Base-by-base conservation (phyloP, 1,140 invertebrate species). In the Macrocentrus cingulum region DNA sequence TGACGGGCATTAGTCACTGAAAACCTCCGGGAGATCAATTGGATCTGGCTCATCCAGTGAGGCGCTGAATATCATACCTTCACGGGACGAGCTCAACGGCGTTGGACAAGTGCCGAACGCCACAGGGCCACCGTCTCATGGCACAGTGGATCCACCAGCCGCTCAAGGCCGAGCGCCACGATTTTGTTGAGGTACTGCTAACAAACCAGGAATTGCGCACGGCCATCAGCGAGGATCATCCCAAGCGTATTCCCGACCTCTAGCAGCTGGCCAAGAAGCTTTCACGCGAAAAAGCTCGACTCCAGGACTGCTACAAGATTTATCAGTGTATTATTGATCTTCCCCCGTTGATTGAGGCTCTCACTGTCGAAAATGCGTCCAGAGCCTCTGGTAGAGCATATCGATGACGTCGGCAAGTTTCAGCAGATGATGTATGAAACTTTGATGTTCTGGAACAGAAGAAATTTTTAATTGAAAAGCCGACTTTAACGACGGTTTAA, bases 91-190 rank as follows among this genome's bases (percentile, higher is more conserved):
- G 5, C 32, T 22, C 29, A 59, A 62, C n/a, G 15, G 15, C 13
- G 42, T 77, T 98, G 2, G 93, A 98, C 75, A 85, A 87, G 69
- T 97, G 95, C 75, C 83, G 89, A 41, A 97, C 95, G 0, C 77
- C 88, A 13, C 92, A 93, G 64, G 94, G 95, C 1, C 81, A 74
- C 68, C 84, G 88, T 19, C 79, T 98, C 1, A 79, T 98, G 60
- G 84, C 87, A 3, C 89, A 95, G 72, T 98, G 95, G 95, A 81
- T 98, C 1, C 90, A 93, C 65, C 94, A 97, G 69, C 95, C 95
- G 0, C 80, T 97, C 11, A 85, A 88, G 39, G 93, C 96, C 64
- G 94, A 98, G 74, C 81, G 97, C 8, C 85, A 95, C 41, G 91
- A 98, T 65, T 82, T 97, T 13, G 95, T 99, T 1, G 88, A 95